Conservation (phyloP, 37 sponge, comb jelly and placozoan species). For the Lycopodina hypogea region DNA sequence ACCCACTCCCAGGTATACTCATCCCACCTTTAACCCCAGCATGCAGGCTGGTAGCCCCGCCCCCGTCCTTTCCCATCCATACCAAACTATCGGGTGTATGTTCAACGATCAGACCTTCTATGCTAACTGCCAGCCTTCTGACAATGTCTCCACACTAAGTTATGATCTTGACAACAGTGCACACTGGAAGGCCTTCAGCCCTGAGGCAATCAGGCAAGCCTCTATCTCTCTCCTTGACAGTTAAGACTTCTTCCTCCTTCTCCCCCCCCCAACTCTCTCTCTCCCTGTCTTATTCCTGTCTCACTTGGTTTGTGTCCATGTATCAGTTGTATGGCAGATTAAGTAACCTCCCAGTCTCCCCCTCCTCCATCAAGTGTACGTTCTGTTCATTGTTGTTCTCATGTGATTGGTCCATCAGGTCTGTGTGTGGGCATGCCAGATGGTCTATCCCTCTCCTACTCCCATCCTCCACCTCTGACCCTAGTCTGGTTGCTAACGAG, state of each 20-base stretch:
- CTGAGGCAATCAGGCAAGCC: conserved; percentile 75
- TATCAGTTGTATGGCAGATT: too few relatives aligned
- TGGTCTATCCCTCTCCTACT: conserved; percentile 42
- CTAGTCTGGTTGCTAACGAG: conserved; percentile 38
- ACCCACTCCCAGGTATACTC: conserved; percentile 46
- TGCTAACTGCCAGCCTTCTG: conserved; percentile 87
- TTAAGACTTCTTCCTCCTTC: conserved; percentile 27
- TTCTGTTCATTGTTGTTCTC: background rate
- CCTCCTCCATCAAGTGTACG: too few relatives aligned
- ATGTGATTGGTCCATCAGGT: background rate
- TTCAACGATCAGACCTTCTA: conserved; percentile 92
- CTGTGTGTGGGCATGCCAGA: background rate
- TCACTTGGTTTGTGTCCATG: too few relatives aligned
- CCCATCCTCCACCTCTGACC: conserved; percentile 46
- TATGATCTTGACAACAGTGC: conserved; percentile 67
- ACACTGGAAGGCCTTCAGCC: conserved; percentile 91
- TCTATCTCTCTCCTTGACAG: background rate
- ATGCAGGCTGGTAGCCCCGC: conserved; percentile 55
- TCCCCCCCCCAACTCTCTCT: background rate
- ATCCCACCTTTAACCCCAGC: conserved; percentile 61
- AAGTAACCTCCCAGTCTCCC: too few relatives aligned
- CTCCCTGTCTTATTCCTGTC: too few relatives aligned
- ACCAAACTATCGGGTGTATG: conserved; percentile 88
- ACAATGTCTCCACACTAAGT: conserved; percentile 51
- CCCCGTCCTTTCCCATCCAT: conserved; percentile 67